Conservation (phyloP, 2,113 vertebrate species). For the Pseudorectes ferrugineus region DNA sequence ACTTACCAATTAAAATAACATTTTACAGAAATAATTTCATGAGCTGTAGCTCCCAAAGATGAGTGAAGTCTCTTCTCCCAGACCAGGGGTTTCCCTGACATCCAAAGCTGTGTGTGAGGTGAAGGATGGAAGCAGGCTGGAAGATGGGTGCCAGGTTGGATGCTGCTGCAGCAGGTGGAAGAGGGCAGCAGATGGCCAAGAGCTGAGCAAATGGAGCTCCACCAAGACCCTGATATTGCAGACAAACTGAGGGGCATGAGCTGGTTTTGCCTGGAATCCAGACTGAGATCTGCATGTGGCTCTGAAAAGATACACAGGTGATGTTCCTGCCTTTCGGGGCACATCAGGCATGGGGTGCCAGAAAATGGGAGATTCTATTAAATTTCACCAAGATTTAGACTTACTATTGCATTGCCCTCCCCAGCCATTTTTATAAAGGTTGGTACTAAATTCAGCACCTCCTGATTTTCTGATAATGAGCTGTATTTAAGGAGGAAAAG, state of each 20-base stretch:
- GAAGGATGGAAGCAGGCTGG: background rate
- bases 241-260: background rate
- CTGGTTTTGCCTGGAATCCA: background rate
- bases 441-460: background rate
- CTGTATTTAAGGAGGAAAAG: background rate
- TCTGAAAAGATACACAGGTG: background rate
- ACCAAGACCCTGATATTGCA: background rate
- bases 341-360: background rate
- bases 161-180: background rate
- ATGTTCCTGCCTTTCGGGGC: background rate
- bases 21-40: background rate
- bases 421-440: background rate
- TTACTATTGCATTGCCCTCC: background rate
- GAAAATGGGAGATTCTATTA: background rate
- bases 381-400: background rate
- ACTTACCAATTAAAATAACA: background rate
- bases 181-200: background rate
- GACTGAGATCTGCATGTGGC: background rate
- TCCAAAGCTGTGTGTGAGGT: background rate
- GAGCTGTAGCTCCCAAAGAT: background rate
- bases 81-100: background rate
- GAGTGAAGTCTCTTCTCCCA: background rate
- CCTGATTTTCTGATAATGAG: background rate
- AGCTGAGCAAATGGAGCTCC: background rate
- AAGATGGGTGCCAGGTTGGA: rapidly evolving